A percentile compares a stretch with the other conserved stretches of the same genome.
Evolutionary conservation across 2,797 vertebrate species (phyloP).

Genomic region (Micrastur ruficollis): DNA sequence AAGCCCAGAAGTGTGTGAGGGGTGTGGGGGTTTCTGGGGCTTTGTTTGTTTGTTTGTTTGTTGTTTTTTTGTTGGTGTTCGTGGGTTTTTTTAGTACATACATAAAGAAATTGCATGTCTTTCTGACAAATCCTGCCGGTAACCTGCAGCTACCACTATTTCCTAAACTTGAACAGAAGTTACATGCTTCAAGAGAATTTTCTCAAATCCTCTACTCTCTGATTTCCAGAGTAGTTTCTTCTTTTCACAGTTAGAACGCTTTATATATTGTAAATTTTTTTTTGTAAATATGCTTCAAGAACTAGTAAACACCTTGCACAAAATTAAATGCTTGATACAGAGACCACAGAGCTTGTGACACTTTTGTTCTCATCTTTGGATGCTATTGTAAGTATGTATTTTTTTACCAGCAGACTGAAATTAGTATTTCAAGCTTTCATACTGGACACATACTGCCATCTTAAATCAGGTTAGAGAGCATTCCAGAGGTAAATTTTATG

Average conservation of each 20-base stretch:
- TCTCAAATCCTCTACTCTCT: background rate
- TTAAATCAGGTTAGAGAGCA: background rate
- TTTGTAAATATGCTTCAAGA: background rate
- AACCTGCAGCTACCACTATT: background rate
- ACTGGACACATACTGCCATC: background rate
- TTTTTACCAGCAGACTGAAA: background rate
- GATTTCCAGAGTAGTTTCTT: background rate
- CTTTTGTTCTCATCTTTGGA: background rate
- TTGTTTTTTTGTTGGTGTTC: background rate
- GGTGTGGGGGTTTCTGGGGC: background rate
- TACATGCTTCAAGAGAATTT: background rate
- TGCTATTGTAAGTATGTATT: fast-evolving
- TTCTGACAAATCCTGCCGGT: background rate
- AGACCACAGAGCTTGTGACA: background rate
- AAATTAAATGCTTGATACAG: background rate
- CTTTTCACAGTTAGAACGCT: background rate
- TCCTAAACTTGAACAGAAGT: background rate
- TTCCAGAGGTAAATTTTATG: background rate
- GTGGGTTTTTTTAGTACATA: background rate
- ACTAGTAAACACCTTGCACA: background rate
- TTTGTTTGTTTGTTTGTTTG: background rate
- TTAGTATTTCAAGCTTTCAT: background rate
- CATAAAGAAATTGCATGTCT: background rate
- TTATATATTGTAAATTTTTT: background rate
- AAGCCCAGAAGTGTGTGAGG: background rate